These are phyloP conservation scores for Hippasteria phrygiana DNA, from an alignment of 53 echinoderm and acorn worm species.

Conservation along the genomic window DNA sequence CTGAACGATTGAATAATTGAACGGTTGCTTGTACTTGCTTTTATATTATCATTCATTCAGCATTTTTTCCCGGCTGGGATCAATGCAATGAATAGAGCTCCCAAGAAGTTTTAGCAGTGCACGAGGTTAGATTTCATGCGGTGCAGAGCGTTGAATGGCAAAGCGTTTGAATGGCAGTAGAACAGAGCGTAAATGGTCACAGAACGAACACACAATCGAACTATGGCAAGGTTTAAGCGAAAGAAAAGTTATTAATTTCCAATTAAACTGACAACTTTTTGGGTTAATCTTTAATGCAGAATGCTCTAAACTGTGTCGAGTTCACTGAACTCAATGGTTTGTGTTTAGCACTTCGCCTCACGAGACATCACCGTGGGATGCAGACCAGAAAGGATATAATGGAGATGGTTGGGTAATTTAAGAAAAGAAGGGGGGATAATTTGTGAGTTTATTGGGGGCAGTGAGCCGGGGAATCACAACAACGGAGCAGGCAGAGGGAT, in stretches of 20 bases:
- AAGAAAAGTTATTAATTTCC: not conserved
- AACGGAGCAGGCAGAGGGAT: not conserved
- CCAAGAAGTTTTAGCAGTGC: too few species aligned
- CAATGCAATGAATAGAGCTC: too few species aligned
- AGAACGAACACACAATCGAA: too few species aligned
- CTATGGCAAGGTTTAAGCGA: too few species aligned
- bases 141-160: too few species aligned
- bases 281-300: not conserved
- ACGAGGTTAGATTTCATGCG: too few species aligned
- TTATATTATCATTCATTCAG: too few species aligned
- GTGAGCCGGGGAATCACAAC: not conserved
- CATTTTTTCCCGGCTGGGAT: too few species aligned
- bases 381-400: not conserved
- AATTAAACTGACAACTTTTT: not conserved
- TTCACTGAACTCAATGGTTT: not conserved
- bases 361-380: not conserved
- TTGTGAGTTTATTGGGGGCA: slow-evolving; percentile 5
- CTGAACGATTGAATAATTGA: too few species aligned
- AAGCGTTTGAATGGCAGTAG: too few species aligned
- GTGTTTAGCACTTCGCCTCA: not conserved
- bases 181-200: too few species aligned
- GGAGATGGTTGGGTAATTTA: not conserved
- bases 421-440: not conserved
- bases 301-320: not conserved
- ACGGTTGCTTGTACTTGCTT: too few species aligned